Evolutionary conservation across 2,888 invertebrate species (phyloP), one percentile per base, ranked within the genome.

Genomic region (Anthrax anthrax): DNA sequence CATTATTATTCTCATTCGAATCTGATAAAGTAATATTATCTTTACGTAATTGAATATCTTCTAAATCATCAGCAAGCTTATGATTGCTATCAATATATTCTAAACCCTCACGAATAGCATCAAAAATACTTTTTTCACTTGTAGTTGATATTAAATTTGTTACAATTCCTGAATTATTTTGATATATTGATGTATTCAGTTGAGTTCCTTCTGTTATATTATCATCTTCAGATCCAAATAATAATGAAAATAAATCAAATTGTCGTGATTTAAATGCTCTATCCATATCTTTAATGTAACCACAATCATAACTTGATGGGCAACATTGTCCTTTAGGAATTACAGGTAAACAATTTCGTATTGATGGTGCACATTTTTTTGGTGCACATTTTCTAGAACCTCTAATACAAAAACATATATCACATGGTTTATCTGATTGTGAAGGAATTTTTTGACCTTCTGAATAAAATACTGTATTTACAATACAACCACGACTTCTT

Each of bases 221-320:
- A 14, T 47, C 47, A 38, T 57, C 61, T 39, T 65, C 63, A 19
- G 60, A 58, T 43, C 66, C 67, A 41, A 67, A 67, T 1, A 67
- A 47, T 16, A 64, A 48, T 17, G 64, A 65, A 39, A 63, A 65
- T 0, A 67, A 56, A 54, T 65, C 64, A 40, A 67, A 65, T 48
- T 65, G 67, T 0, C 64, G 52, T 0, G 64, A 63, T 43, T 58
- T 58, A 47, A 62, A 59, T 6, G 63, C 57, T 4, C 63, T 55
- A 0, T 60, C 48, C 39, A 60, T 58, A 39, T 64, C 60, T 54
- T 75, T 74, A 43, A 60, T 60, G 47, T 76, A 71, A 74, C 82
- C 78, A 61, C 88, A 89, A 57, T 81, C 80, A 64, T 88, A 89
- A 60, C 84, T 84, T 43, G 84, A 80, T 13, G 89, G 85, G 60